Evolutionary conservation across 1,140 invertebrate species (phyloP), one percentile per base, ranked within the genome.

Genomic region (Drosophila ambigua): DNA sequence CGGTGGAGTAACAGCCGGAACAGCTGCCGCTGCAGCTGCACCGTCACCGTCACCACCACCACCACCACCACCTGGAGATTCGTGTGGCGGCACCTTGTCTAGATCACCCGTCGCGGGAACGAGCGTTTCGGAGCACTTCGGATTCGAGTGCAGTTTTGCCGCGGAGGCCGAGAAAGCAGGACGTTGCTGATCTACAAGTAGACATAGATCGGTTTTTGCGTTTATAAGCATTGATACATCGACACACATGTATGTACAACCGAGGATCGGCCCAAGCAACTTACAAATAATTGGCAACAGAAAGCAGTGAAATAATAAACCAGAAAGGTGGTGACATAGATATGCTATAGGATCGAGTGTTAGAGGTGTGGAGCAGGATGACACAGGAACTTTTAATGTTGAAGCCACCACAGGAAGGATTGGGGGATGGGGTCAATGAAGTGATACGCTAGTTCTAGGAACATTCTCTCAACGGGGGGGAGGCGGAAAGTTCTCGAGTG

Each of bases 131-230:
- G 89, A 91, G 35, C 35, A 39, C 50, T 90, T 81, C 31, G 83
- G 82, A 79, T 91, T 91, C 80, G 69, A 66, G 77, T 91, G 79
- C 60, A 91, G 75, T 91, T 91, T 91, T 60, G 90, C 78, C 78
- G 73, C 79, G 52, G 91, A 92, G 74, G 91, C 90, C 90, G 91
- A 92, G 89, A 92, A 92, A 92, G 91, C 91, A 92, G 91, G 91
- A 92, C 90, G 83, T 78, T 87, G 89, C 58, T 87, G 90, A 92
- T 92, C 91, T 92, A 92, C 90, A 92, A 92, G 77, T 85, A 91
- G 85, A 91, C 72, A 91, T 91, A 91, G 90, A 91, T 91, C 90
- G 82, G 69, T 90, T 81, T 77, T 79, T 53, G 59, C 69, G 75
- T 66, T 75, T 67, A 83, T 77, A 66, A 78, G 74, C 79, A 62